These are phyloP conservation scores for Trissolcus japonicus DNA, from an alignment of 2,888 invertebrate species.

Conservation along the genomic window DNA sequence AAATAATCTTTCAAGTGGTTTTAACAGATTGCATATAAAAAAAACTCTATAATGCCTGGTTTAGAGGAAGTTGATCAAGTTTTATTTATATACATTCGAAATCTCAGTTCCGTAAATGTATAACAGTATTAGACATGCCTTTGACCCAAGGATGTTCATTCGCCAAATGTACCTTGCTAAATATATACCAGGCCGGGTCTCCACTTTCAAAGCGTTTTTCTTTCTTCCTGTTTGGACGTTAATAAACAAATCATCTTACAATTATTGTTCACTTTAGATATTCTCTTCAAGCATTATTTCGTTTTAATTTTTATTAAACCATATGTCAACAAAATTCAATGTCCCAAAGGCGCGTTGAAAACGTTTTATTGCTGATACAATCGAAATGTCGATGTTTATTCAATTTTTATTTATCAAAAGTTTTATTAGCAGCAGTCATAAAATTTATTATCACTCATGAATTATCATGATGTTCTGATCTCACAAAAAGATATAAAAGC, in stretches of 20 bases:
- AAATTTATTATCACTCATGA: too few relatives aligned
- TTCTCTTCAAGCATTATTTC: too few relatives aligned
- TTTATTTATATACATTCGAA: conserved; percentile 38
- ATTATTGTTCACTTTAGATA: conserved; percentile 33
- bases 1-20: background rate
- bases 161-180: conserved; percentile 49
- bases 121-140: conserved; percentile 43
- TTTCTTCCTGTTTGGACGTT: conserved; percentile 20
- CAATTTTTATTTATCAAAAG: too few relatives aligned
- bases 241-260: conserved; percentile 10
- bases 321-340: too few relatives aligned
- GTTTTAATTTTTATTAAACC: too few relatives aligned
- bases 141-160: conserved; percentile 44
- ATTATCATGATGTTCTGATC: too few relatives aligned
- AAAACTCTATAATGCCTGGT: conserved; percentile 8
- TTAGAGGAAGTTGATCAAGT: conserved; percentile 21
- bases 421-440: too few relatives aligned
- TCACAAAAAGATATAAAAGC: too few relatives aligned
- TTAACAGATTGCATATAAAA: background rate
- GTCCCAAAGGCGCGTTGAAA: too few relatives aligned
- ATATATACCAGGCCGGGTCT: conserved; percentile 46
- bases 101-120: conserved; percentile 44
- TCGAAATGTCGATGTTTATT: too few relatives aligned
- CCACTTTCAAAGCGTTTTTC: conserved; percentile 13
- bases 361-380: too few relatives aligned